Conservation (phyloP, 1,140 invertebrate species). For the Drosophila sp. region DNA sequence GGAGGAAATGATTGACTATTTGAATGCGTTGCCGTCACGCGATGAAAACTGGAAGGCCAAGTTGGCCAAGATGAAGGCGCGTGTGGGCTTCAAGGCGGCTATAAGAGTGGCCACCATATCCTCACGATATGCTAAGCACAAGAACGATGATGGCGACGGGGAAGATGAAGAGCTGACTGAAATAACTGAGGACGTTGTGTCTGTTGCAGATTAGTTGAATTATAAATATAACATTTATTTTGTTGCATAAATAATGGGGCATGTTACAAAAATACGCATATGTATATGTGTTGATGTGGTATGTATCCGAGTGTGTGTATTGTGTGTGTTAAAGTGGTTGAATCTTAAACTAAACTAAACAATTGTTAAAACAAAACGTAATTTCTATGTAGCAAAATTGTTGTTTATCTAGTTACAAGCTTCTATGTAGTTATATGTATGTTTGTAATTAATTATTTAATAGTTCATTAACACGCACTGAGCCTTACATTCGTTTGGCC, state of each 20-base stretch:
- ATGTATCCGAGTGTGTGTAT: constrained; percentile 21
- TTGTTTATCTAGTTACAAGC: constrained; percentile 28
- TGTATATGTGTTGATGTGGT: constrained; percentile 18
- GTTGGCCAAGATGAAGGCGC: constrained; percentile 88
- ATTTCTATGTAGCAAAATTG: constrained; percentile 52
- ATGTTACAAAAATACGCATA: constrained; percentile 69
- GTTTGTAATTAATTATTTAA: constrained; percentile 54
- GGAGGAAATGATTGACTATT: constrained; percentile 88
- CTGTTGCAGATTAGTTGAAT: constrained; percentile 64
- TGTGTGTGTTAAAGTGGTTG: constrained; percentile 47
- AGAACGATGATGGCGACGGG: constrained; percentile 54
- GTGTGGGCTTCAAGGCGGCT: constrained; percentile 89
- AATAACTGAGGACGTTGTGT: constrained; percentile 68
- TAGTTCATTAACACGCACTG: constrained; percentile 54
- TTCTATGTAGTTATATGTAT: constrained; percentile 21
- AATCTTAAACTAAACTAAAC: constrained; percentile 72
- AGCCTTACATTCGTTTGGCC: constrained; percentile 39
- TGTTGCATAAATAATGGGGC: constrained; percentile 66
- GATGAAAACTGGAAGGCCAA: constrained; percentile 91
- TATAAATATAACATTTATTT: constrained; percentile 82
- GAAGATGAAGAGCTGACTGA: constrained; percentile 73
- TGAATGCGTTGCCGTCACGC: constrained; percentile 89
- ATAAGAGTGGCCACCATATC: constrained; percentile 82
- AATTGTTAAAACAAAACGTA: constrained; percentile 59
- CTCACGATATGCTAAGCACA: constrained; percentile 67